Evolutionary conservation across 2,888 invertebrate species (phyloP), one percentile per base, ranked within the genome.

Genomic region (Drosophila longiperda): DNA sequence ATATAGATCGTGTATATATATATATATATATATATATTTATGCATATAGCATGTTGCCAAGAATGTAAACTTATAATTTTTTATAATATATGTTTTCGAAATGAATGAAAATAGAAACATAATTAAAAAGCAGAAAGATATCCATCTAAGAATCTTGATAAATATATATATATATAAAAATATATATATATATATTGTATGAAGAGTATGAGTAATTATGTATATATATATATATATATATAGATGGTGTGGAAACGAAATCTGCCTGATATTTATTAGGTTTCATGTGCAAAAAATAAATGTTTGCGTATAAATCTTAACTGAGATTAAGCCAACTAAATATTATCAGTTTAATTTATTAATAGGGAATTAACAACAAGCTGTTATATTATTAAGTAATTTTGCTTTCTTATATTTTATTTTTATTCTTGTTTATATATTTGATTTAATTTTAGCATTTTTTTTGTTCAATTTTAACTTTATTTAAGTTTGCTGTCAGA

Each of bases 401-500:
- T 26, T 40, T n/a, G 29, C 12, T 12, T 23, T 9, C 7, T 2
- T 36, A 17, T 49, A 26, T 1, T 6, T 26, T 26, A n/a, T 26
- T 26, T 8, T 4, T 9, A 17, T 26, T 26, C 26, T 49, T 29
- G 17, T 15, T 29, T 32, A 2, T 32, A 40, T 42, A 34, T 2
- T 11, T n/a, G 20, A 40, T 33, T 48, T 36, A 5, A 34, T 32
- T 12, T 11, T 5, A 8, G 23, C 34, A 32, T 17, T 6, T 62
- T 33, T 20, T 40, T 40, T 4, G 8, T 60, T 53, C 48, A 57
- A 29, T 29, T 48, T 45, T 33, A 23, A 26, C 23, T 53, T 59
- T 54, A 32, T 50, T 36, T 50, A 55, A 50, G 23, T 40, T 40
- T 54, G 20, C 45, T 54, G 20, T 49, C 53, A 48, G 32, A n/a